Conservation (phyloP, 1,140 invertebrate genomes). For the Nasonia giraulti region DNA sequence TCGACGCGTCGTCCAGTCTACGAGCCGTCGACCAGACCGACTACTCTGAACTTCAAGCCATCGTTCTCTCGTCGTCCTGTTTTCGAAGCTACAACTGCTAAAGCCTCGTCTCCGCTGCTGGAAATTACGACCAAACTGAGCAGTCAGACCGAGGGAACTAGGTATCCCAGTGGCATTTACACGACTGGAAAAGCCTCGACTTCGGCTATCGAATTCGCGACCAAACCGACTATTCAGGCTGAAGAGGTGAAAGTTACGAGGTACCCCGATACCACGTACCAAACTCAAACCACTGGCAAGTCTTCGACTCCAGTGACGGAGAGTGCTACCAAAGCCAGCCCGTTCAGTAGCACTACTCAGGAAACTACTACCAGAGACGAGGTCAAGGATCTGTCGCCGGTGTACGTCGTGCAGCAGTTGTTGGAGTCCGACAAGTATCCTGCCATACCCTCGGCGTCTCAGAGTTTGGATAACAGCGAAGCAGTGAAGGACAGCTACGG, state of each 20-base stretch:
- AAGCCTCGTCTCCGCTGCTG: not conserved
- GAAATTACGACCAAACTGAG: not conserved
- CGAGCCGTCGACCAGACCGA: not conserved
- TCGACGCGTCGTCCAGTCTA: not conserved
- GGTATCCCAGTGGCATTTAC: not conserved
- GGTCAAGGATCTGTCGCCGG: not conserved
- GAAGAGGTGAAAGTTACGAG: not conserved
- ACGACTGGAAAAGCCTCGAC: constrained; percentile 13
- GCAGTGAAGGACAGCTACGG: not conserved
- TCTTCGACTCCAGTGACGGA: not conserved
- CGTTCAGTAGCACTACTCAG: not conserved
- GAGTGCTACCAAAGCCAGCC: not conserved
- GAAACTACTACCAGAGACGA: not conserved
- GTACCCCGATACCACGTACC: not conserved
- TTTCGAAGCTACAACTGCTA: not conserved
- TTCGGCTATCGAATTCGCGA: not conserved
- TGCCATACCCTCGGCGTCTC: not conserved
- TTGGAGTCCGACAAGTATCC: not conserved
- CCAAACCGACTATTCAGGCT: not conserved
- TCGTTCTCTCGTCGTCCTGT: not conserved
- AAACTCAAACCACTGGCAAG: not conserved
- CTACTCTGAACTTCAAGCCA: not conserved
- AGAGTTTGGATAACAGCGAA: not conserved
- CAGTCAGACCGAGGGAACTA: not conserved
- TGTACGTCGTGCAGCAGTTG: constrained; percentile 4